phyloP scores from a whole-genome alignment of 2,888 invertebrate species.

The Aleiodes leptofemur region DNA sequence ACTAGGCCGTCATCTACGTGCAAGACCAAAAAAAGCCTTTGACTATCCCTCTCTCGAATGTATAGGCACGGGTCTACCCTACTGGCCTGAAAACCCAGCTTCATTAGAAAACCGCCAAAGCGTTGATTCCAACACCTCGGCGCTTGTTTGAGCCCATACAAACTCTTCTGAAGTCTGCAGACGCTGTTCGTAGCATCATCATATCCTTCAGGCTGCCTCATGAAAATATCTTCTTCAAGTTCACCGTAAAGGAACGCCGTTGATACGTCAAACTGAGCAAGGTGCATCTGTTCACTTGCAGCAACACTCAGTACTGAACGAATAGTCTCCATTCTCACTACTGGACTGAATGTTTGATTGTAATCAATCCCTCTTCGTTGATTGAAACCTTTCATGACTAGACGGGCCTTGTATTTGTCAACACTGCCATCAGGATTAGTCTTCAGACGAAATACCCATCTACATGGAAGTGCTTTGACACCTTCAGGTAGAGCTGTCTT shows the following conservation, averaged over 20 bases:
- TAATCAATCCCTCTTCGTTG: slow-evolving; percentile 43
- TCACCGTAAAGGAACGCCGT: slow-evolving; percentile 36
- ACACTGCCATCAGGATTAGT: slow-evolving; percentile 23
- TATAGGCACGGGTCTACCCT: slow-evolving; percentile 59
- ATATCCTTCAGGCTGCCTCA: slow-evolving; percentile 34
- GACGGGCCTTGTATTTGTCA: slow-evolving; percentile 29
- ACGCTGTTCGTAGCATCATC: slow-evolving; percentile 48
- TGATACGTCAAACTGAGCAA: slow-evolving; percentile 37
- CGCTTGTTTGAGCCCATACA: slow-evolving; percentile 65
- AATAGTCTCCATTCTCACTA: slow-evolving; percentile 33
- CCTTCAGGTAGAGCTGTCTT: slow-evolving; percentile 57
- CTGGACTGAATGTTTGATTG: slow-evolving; percentile 40
- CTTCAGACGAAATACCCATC: slow-evolving; percentile 57
- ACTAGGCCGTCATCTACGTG: slow-evolving; percentile 57
- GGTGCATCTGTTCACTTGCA: slow-evolving; percentile 15
- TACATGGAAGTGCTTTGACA: slow-evolving; percentile 57
- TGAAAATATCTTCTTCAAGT: slow-evolving; percentile 39
- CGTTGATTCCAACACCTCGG: slow-evolving; percentile 61
- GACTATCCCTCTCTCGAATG: slow-evolving; percentile 34
- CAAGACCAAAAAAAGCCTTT: slow-evolving; percentile 48
- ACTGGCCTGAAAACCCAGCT: slow-evolving; percentile 53
- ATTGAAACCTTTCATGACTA: slow-evolving; percentile 42
- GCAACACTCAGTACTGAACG: slow-evolving; percentile 34
- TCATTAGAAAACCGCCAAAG: slow-evolving; percentile 54
- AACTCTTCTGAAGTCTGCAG: slow-evolving; percentile 57